Percentiles rank a stretch among this genome's conserved stretches.
Evolutionary conservation across 2,797 vertebrate species (phyloP).

Genomic region (Chelidonichthys spinosus): DNA sequence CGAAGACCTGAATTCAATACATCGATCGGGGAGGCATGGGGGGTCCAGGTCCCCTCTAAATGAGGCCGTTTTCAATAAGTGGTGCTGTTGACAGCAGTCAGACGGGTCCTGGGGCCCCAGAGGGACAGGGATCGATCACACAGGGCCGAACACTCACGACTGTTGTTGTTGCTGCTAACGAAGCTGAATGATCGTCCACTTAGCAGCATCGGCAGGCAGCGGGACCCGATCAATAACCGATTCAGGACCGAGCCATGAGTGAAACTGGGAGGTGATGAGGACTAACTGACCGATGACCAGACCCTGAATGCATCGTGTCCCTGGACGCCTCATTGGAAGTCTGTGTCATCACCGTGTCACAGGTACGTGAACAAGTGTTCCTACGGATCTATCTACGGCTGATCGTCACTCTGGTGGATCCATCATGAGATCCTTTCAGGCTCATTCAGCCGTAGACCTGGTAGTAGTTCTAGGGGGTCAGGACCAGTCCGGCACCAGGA

Average conservation of each 20-base stretch:
- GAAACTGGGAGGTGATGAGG: not conserved
- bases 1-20: constrained; percentile 28
- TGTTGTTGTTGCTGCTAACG: not conserved
- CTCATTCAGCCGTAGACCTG: too few species aligned
- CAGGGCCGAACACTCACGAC: constrained; percentile 12
- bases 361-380: too few species aligned
- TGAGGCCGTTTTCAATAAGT: constrained; percentile 21
- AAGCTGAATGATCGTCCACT: constrained; percentile 31
- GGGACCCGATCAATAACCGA: constrained; percentile 36
- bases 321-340: too few species aligned
- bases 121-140: constrained; percentile 47
- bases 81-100: constrained; percentile 42
- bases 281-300: not conserved
- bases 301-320: too few species aligned
- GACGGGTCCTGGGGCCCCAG: constrained; percentile 26
- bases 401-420: too few species aligned
- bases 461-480: too few species aligned
- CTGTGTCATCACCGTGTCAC: too few species aligned
- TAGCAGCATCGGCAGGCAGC: constrained; percentile 32
- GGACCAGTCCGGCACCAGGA: too few species aligned
- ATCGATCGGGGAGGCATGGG: not conserved
- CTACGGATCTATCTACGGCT: too few species aligned
- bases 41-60: constrained; percentile 4
- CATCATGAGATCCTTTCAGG: too few species aligned
- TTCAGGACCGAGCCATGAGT: constrained; percentile 19